Percentiles rank a stretch among this genome's conserved stretches.
Conservation (phyloP, 2,888 invertebrate species). For the Lypha dubia region DNA sequence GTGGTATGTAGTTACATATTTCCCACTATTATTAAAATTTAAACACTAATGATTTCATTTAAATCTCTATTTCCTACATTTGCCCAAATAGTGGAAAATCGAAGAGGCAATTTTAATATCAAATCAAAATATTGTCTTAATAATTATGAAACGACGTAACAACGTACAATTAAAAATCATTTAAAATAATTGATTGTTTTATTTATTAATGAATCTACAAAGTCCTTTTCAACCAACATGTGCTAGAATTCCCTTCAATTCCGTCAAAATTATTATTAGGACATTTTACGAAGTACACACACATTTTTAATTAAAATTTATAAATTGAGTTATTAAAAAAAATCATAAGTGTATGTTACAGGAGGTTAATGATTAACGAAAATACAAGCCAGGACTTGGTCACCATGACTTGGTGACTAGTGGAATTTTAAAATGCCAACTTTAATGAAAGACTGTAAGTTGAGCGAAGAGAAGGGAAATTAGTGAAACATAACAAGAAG, state of each 20-base stretch:
- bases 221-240: conserved; percentile 24
- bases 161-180: conserved; percentile 54
- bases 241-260: conserved; percentile 44
- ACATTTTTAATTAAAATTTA: conserved; percentile 6
- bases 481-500: no score
- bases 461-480: no score
- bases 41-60: conserved; percentile 46
- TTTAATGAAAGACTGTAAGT: background rate
- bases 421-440: background rate
- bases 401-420: no score
- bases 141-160: background rate
- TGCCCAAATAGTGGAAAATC: conserved; percentile 1
- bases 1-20: background rate
- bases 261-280: background rate
- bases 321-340: conserved; percentile 32
- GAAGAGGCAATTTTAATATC: background rate
- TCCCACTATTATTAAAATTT: conserved; percentile 2
- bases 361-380: background rate
- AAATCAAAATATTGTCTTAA: background rate
- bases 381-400: background rate
- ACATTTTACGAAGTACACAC: no score
- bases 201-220: background rate
- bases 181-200: conserved; percentile 7
- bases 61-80: background rate
- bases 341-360: background rate